Evolutionary conservation across 2,797 vertebrate species (phyloP).

Genomic region (Poeciliopsis gracilis): DNA sequence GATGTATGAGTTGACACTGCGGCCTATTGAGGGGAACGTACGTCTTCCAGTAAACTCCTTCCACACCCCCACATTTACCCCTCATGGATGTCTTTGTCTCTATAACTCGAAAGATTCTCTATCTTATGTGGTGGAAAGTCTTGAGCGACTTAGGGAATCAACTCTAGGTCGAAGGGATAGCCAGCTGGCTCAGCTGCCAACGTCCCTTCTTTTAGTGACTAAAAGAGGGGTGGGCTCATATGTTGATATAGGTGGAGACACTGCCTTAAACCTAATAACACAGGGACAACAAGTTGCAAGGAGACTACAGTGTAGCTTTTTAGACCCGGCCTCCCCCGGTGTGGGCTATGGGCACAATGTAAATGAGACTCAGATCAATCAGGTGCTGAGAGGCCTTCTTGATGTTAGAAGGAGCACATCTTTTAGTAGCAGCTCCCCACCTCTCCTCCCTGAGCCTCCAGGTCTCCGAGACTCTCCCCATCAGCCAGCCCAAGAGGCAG

Average conservation of each 20-base stretch:
- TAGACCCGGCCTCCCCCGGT: slow-evolving; percentile 91
- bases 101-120: slow-evolving; percentile 98
- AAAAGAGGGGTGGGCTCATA: slow-evolving; percentile 89
- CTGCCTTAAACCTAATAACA: slow-evolving; percentile 89
- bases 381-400: slow-evolving; percentile 89
- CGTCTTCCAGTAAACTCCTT: slow-evolving; percentile 96
- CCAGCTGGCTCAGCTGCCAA: slow-evolving; percentile 84
- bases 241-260: slow-evolving; percentile 90
- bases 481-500: slow-evolving; percentile 83
- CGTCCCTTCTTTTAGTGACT: slow-evolving; percentile 90
- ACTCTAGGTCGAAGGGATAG: slow-evolving; percentile 87
- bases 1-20: slow-evolving; percentile 92
- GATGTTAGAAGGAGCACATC: slow-evolving; percentile 87
- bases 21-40: slow-evolving; percentile 96
- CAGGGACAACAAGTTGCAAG: slow-evolving; percentile 93
- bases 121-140: slow-evolving; percentile 93
- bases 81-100: slow-evolving; percentile 95
- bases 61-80: slow-evolving; percentile 93
- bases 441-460: slow-evolving; percentile 81
- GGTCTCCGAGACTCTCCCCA: slow-evolving; percentile 84
- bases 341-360: slow-evolving; percentile 92
- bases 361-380: slow-evolving; percentile 94
- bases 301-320: slow-evolving; percentile 91
- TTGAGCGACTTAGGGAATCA: slow-evolving; percentile 92
- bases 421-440: slow-evolving; percentile 82